phyloP scores from a whole-genome alignment of 2,113 vertebrate genomes.

The Anarrhichthys ocellatus region DNA sequence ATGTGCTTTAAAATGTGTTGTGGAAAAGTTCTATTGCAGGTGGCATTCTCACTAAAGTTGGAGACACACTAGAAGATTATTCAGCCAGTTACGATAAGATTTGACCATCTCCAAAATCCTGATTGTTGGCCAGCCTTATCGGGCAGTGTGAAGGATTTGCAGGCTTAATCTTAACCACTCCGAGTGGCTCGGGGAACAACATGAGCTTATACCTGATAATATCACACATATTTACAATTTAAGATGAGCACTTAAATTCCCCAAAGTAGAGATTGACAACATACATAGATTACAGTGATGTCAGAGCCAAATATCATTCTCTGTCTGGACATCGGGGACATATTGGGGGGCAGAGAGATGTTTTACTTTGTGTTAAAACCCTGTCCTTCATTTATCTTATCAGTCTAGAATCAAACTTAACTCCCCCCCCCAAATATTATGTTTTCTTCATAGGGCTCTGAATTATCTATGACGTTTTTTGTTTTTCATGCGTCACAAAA shows the following conservation, averaged over 20 bases:
- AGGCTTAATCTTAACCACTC: conserved; percentile 7
- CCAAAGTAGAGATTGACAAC: not conserved
- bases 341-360: not conserved
- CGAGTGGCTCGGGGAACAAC: not conserved
- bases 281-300: not conserved
- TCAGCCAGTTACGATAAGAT: conserved; percentile 8
- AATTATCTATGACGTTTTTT: too few relatives aligned
- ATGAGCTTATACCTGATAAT: conserved; percentile 31
- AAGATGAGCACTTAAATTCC: not conserved
- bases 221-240: conserved; percentile 30
- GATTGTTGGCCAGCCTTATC: conserved; percentile 19
- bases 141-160: conserved; percentile 22
- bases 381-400: not conserved
- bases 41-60: not conserved
- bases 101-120: conserved; percentile 10
- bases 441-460: not conserved
- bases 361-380: not conserved
- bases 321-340: not conserved
- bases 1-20: not conserved
- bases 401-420: not conserved
- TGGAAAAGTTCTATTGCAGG: not conserved
- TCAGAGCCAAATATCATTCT: not conserved
- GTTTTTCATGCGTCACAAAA: not conserved
- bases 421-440: not conserved
- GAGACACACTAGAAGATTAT: not conserved